Conservation (phyloP, 2,888 invertebrate genomes). For the Dynastes maya region DNA sequence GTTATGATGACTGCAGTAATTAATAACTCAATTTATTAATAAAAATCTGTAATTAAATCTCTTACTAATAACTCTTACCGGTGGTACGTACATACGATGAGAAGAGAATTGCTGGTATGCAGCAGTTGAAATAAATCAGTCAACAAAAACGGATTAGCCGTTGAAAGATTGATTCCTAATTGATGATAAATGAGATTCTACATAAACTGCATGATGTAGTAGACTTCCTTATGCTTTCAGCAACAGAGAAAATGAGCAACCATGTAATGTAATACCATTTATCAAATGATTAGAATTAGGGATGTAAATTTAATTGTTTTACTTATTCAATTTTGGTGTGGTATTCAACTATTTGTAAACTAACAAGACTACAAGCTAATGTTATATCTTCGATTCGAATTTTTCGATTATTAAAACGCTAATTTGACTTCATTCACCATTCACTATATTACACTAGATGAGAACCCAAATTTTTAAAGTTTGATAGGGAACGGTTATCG, state of each 20-base stretch:
- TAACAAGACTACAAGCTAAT: no score
- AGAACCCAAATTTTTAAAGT: no score
- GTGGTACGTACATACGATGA: neutral
- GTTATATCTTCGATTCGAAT: neutral
- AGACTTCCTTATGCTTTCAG: neutral
- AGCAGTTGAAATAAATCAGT: constrained; percentile 24
- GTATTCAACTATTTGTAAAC: neutral
- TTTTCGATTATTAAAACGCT: neutral
- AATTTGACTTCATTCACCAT: no score
- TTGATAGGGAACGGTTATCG: no score
- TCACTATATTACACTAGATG: no score
- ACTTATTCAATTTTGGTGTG: no score
- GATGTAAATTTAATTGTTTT: no score
- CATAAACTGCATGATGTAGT: neutral
- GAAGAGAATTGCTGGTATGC: constrained; percentile 14
- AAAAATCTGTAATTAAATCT: constrained; percentile 42
- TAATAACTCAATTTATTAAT: constrained; percentile 48
- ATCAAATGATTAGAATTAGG: no score
- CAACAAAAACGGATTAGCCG: constrained; percentile 33
- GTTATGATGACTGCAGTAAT: constrained; percentile 44
- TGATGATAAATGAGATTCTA: constrained; percentile 14
- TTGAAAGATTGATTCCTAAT: constrained; percentile 35
- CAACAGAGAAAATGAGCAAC: no score
- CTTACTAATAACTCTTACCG: constrained; percentile 32
- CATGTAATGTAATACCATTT: no score